These are phyloP conservation scores for Cephus cinctus DNA, from an alignment of 1,140 invertebrate species.

Conservation along the genomic window DNA sequence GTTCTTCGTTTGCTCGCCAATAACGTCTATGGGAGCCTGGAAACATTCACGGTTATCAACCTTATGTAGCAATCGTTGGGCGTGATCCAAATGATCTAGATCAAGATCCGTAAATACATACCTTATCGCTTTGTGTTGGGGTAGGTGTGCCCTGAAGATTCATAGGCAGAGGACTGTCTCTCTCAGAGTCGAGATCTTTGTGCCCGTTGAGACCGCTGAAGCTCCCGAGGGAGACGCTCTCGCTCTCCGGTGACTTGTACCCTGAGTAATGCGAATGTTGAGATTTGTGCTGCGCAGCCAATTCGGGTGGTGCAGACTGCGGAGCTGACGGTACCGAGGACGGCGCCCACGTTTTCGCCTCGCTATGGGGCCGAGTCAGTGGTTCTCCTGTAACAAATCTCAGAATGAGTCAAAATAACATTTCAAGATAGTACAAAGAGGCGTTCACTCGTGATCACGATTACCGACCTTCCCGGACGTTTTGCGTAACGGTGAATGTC, in stretches of 20 bases:
- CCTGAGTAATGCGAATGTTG: constrained; percentile 50
- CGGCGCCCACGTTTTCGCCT: constrained; percentile 68
- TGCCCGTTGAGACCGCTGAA: constrained; percentile 52
- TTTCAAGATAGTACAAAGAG: too few species aligned
- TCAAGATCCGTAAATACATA: too few species aligned
- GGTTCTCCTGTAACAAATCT: constrained; percentile 33
- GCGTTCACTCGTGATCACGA: constrained; percentile 6
- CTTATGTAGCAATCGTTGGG: too few species aligned
- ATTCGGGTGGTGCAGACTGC: constrained; percentile 66
- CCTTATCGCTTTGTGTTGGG: constrained; percentile 36
- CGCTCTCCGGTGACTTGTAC: constrained; percentile 54
- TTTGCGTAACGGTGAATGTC: constrained; percentile 89
- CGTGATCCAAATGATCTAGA: too few species aligned
- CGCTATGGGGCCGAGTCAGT: constrained; percentile 66
- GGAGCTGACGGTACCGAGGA: constrained; percentile 64
- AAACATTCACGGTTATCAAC: background rate
- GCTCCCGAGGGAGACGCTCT: constrained; percentile 52
- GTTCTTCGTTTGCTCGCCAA: constrained; percentile 4
- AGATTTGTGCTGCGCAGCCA: constrained; percentile 57
- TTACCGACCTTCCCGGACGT: constrained; percentile 78
- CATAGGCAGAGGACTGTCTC: constrained; percentile 44
- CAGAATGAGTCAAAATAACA: too few species aligned
- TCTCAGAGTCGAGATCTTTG: constrained; percentile 50
- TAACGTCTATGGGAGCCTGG: background rate
- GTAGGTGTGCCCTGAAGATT: constrained; percentile 25